These are phyloP conservation scores for Cervus canadensis DNA, from an alignment of 2,113 vertebrate genomes.

Conservation along the genomic window DNA sequence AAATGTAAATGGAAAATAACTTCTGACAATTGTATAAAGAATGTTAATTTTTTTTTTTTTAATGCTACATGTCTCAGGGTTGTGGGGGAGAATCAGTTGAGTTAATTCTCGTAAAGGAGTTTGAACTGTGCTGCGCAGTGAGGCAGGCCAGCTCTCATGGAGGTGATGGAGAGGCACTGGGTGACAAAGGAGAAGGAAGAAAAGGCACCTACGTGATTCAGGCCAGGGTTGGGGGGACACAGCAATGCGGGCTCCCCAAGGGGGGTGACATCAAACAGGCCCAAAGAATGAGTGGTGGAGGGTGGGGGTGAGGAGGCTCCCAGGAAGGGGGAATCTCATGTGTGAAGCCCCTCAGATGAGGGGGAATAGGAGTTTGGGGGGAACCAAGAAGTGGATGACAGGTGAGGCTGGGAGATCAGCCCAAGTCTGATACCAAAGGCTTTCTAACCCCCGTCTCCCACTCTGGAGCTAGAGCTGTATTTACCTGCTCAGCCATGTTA, in stretches of 20 bases:
- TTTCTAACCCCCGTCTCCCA: accelerated
- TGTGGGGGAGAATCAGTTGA: neutral
- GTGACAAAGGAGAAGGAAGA: neutral
- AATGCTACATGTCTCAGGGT: neutral
- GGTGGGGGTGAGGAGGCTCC: neutral
- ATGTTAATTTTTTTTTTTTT: neutral
- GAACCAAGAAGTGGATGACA: neutral
- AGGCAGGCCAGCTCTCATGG: neutral
- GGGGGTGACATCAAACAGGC: neutral
- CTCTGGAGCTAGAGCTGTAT: neutral
- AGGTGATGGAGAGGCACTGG: no score
- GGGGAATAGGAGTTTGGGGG: accelerated
- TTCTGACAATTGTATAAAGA: neutral
- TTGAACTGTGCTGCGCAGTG: accelerated
- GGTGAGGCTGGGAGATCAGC: neutral
- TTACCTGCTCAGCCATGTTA: neutral
- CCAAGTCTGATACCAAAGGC: neutral
- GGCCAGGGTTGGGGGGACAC: neutral
- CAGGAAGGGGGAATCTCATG: accelerated
- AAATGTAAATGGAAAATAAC: neutral
- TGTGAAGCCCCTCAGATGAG: neutral
- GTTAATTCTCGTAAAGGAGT: neutral
- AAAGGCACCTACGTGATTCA: neutral
- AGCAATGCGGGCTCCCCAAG: neutral
- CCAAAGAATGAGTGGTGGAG: neutral